Evolutionary conservation across 2,113 vertebrate genomes (phyloP), one percentile per base, ranked within the genome.

Genomic region (Salvator merianae): DNA sequence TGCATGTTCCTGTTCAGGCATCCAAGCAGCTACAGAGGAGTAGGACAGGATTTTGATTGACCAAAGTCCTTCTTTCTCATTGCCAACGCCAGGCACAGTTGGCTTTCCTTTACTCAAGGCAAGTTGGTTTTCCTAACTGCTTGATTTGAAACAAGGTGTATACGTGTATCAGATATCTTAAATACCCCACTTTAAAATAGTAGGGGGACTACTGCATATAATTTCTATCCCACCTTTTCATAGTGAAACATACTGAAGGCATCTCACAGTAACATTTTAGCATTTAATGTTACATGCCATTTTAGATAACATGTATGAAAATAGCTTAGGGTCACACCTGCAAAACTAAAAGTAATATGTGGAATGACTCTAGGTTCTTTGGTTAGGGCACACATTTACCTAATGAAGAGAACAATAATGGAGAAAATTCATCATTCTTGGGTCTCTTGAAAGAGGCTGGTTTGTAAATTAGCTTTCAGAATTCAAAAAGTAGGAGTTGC

Each of bases 381-480:
- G 66, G 47, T 0, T 65, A 77, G 26, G 18, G 13, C 20, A 47
- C n/a, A n/a, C 5, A n/a, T 73, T 55, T 50, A 90, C 82, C 71
- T 74, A 83, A 0, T 0, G 59, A 84, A 84, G 82, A 1, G 0
- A 73, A 65, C 0, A 5, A 84, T 14, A 59, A 3, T 81, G 50
- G 34, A 55, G 79, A 81, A 38, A 71, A 32, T 74, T 68, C 68
- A 90, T 72, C 55, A 55, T 55, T 7, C 10, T 6, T 30, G 28
- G 50, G 28, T 63, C 38, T 66, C 77, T 88, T 81, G 79, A 50
- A 47, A 53, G 89, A 89, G 86, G 38, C 10, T 0, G 0, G 82
- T 0, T 32, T 59, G 10, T 40, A 71, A 86, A 1, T 68, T 70
- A 40, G 32, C 70, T 84, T 72, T 91, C 82, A 91, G 70, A 70